Evolutionary conservation across 2,888 invertebrate genomes (phyloP), one percentile per base, ranked within the genome.

Genomic region (Agrilus biguttatus): DNA sequence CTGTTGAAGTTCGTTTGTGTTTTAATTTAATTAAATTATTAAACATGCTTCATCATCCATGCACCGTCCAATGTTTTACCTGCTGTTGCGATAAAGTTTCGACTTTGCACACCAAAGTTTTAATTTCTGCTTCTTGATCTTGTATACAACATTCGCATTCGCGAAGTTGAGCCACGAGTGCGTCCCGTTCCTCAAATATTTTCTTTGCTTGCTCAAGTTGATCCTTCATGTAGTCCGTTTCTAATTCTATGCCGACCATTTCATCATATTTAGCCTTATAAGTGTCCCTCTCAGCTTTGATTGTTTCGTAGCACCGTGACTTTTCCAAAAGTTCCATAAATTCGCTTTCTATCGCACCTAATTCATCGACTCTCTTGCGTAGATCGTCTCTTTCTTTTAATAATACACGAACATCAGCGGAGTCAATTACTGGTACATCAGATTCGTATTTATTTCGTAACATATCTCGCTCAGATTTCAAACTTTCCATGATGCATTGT

Each of bases 91-190:
- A 64, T 45, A 75, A 55, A 47, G 62, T 62, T 52, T 74, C 72
- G 36, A 75, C 69, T 59, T 76, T 73, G 42, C 58, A 47, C 1
- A 71, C 67, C 44, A 76, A 59, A 53, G 68, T 67, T 58, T 68
- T 72, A 34, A 75, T 74, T 63, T 75, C 75, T 51, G 71, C 68
- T 42, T 71, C 74, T 59, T 73, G 72, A 47, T 75, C 74, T 58
- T 72, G 69, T 14, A 71, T 63, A 55, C 69, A 69, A 46, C 71
- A 70, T 53, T 75, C 73, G 36, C 66, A 61, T 61, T 74, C 74
- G 49, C 69, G 65, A 33, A 74, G 56, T 60, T 71, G 71, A 50
- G 70, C 69, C 41, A 66, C 54, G 17, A 74, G 55, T 41, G 53
- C 49, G 53, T 71, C 72, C 52, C 67, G 68, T 51, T 76, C 74